These are phyloP conservation scores for Cricetomys ansorgei DNA, from an alignment of 2,113 vertebrate species.

Conservation along the genomic window DNA sequence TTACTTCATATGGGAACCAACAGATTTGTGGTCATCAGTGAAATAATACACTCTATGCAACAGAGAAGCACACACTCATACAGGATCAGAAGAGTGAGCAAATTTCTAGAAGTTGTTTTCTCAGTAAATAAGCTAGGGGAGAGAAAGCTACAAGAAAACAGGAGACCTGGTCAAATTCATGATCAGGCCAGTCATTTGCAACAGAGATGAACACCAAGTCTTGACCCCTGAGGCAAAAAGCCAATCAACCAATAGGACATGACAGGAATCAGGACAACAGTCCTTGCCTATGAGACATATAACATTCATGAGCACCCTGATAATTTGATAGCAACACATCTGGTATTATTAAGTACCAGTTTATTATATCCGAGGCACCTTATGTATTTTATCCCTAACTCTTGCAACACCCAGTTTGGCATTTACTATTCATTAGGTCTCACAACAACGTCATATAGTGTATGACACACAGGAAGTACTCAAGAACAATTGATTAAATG, in stretches of 20 bases:
- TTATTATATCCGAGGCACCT: neutral
- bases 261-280: neutral
- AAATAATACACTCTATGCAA: conserved; percentile 5
- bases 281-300: neutral
- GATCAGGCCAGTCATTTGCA: neutral
- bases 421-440: neutral
- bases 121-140: conserved; percentile 16
- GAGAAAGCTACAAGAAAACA: neutral
- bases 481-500: neutral
- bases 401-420: neutral
- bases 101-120: conserved; percentile 55
- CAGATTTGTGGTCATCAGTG: conserved; percentile 34
- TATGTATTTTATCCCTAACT: neutral
- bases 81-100: conserved; percentile 15
- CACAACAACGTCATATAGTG: neutral
- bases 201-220: neutral
- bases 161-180: neutral
- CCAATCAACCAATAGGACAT: neutral
- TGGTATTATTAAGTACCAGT: neutral
- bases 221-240: neutral
- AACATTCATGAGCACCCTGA: neutral
- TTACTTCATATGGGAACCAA: neutral
- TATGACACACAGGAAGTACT: neutral
- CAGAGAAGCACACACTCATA: neutral
- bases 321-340: neutral